Evolutionary conservation across 2,888 invertebrate genomes (phyloP), one percentile per base, ranked within the genome.

Genomic region (Xanthorhoe spadicearia): DNA sequence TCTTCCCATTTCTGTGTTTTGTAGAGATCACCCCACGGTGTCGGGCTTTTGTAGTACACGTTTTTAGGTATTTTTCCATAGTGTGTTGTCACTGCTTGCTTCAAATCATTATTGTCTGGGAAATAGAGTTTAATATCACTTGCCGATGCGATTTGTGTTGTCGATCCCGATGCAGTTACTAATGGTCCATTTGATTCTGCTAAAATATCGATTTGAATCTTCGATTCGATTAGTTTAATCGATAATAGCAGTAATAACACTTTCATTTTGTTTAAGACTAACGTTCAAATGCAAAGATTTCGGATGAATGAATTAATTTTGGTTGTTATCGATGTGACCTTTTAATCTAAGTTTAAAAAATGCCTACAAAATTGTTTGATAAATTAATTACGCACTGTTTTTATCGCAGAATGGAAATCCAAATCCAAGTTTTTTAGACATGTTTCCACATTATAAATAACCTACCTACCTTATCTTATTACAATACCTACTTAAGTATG

Each of bases 21-120:
- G 66, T 88, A 91, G 3, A 91, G 75, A 74, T 91, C 90, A 0
- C 85, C 86, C 90, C 91, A 90, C 0, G 89, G 90, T 0, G 91
- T 91, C 0, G 90, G 91, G 57, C 87, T 87, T 75, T 79, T 82
- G 7, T 88, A 65, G 57, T 80, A 91, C 0, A 83, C 78, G 5
- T 77, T 75, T 1, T 68, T 83, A 0, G 91, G 87, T 64, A 72
- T 77, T 10, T 55, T 75, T 0, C 85, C 85, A 19, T 83, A 87
- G 56, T 84, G 81, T 7, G 66, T 75, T 46, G 76, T 76, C 0
- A 89, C 69, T 0, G 87, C 87, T 57, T 76, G 69, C 43, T 77
- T 76, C 38, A 91, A 72, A 28, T 76, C 79, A 0, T 70, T 52
- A 50, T 17, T 52, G 0, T 77, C 72, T 10, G 70, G 70, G 0